These are phyloP conservation scores for Tiphia femorata DNA, from an alignment of 2,888 invertebrate species.

Conservation along the genomic window DNA sequence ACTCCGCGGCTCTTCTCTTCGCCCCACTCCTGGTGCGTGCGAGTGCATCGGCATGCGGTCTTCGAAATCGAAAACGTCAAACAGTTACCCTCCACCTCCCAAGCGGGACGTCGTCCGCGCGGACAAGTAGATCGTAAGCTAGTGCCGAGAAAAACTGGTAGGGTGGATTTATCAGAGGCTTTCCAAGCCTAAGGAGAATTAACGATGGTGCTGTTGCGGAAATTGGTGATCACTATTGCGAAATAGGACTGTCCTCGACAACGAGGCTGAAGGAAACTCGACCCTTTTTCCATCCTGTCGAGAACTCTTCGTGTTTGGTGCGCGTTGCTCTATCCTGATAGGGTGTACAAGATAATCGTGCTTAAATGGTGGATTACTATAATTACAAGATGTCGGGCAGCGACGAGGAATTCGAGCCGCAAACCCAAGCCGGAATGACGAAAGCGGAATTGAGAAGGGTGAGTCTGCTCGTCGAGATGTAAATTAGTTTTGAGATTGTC, in stretches of 20 bases:
- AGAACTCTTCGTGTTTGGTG: too few species aligned
- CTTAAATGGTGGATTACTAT: conserved; percentile 65
- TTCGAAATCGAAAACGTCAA: conserved; percentile 67
- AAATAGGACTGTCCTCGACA: too few species aligned
- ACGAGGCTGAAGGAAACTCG: too few species aligned
- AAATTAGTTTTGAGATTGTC: too few species aligned
- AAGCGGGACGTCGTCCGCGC: conserved; percentile 44
- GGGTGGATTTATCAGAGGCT: too few species aligned
- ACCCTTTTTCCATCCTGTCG: too few species aligned
- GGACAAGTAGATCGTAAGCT: too few species aligned
- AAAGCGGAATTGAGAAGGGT: conserved; percentile 81
- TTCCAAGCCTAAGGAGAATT: too few species aligned
- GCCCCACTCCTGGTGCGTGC: conserved; percentile 43
- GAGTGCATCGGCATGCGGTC: conserved; percentile 67
- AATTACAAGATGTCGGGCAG: conserved; percentile 67
- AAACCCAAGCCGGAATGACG: conserved; percentile 72
- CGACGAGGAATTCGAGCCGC: conserved; percentile 70
- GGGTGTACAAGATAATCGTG: conserved; percentile 6
- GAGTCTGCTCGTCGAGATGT: conserved; percentile 49
- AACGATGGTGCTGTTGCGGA: too few species aligned
- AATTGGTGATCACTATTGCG: too few species aligned
- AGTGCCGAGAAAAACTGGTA: too few species aligned
- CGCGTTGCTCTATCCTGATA: background rate
- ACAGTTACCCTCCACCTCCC: conserved; percentile 65
- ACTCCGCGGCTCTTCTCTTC: conserved; percentile 38